Conservation (phyloP, 2,113 vertebrate species). For the Origma solitaria region DNA sequence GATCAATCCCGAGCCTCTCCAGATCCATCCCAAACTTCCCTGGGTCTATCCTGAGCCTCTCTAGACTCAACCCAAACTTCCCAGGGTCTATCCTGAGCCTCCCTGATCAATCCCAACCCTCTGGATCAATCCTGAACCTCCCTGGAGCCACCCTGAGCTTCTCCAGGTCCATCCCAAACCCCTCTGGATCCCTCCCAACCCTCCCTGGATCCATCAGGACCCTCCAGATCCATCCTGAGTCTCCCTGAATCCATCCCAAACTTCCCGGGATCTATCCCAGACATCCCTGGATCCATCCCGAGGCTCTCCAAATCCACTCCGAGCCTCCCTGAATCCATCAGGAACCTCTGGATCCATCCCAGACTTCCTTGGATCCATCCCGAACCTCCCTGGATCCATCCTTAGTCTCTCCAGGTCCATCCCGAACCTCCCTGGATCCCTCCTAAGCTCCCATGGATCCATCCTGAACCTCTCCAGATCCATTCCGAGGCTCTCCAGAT, state of each 20-base stretch:
- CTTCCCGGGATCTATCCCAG: background rate
- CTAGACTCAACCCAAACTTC: background rate
- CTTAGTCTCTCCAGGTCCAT: background rate
- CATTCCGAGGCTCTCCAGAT: background rate
- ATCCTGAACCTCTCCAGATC: accelerated
- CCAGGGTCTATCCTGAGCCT: no score
- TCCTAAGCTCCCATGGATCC: background rate
- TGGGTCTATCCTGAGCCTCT: background rate
- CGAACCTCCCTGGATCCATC: background rate
- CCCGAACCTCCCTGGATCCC: background rate
- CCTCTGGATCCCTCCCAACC: background rate
- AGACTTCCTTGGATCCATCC: no score
- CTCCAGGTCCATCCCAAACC: no score
- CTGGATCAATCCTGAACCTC: no score
- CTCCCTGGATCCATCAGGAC: background rate
- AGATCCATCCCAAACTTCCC: background rate
- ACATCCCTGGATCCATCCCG: background rate
- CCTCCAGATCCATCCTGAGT: background rate
- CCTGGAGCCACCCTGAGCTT: no score
- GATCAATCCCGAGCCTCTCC: background rate
- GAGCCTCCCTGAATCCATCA: no score
- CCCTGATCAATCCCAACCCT: no score
- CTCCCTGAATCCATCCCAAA: background rate
- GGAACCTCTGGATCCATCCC: background rate
- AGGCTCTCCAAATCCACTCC: no score